phyloP scores from a whole-genome alignment of 2,888 invertebrate species.

The Heteropelma amictum region DNA sequence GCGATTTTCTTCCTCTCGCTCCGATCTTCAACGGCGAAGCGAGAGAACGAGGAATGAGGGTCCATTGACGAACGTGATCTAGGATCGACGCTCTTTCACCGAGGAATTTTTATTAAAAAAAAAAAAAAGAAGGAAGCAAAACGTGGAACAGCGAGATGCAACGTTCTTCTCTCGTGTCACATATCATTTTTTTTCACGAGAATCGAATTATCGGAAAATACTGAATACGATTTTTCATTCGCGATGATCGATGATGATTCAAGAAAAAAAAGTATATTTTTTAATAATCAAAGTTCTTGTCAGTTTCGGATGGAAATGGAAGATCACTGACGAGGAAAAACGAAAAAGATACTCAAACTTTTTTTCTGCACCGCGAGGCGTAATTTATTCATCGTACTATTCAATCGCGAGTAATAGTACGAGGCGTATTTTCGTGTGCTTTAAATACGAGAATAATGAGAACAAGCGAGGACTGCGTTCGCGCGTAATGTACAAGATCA shows the following conservation, averaged over 20 bases:
- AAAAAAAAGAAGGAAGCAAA: neutral
- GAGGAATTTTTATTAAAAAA: neutral
- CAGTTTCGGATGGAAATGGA: no score
- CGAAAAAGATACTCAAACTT: neutral
- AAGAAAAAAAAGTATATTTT: no score
- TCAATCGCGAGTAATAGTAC: no score
- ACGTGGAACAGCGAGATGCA: no score
- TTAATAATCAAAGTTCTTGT: no score
- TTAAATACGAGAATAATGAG: conserved; percentile 41
- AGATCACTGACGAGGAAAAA: neutral
- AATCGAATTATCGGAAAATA: no score
- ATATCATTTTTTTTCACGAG: neutral
- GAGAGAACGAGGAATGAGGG: conserved; percentile 35
- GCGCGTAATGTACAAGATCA: neutral
- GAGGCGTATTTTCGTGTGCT: conserved; percentile 9
- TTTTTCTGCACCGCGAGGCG: neutral
- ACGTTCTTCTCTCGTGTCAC: no score
- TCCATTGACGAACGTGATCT: conserved; percentile 49
- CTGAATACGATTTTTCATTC: neutral
- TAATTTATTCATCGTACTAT: no score
- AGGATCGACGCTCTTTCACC: conserved; percentile 9
- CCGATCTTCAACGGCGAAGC: neutral
- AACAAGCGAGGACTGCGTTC: conserved; percentile 3
- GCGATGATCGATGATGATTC: no score
- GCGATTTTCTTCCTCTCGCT: conserved; percentile 15